phyloP scores from a whole-genome alignment of 2,113 vertebrate species.

The Prinia subflava region DNA sequence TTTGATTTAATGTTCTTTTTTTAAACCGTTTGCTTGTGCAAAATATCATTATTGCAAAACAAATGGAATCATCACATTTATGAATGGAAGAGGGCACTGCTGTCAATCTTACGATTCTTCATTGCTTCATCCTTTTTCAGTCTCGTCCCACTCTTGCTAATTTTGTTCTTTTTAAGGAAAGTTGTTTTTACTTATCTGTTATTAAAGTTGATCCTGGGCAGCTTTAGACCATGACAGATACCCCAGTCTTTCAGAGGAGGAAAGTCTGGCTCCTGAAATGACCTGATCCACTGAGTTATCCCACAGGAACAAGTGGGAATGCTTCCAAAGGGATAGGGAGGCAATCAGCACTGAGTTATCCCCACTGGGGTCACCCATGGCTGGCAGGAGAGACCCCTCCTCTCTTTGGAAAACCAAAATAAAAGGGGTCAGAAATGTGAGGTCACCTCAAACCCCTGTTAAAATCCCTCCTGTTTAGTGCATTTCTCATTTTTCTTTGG shows the following conservation, averaged over 20 bases:
- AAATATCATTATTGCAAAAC: neutral
- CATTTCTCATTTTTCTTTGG: neutral
- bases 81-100: neutral
- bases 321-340: neutral
- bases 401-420: neutral
- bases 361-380: neutral
- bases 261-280: neutral
- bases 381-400: neutral
- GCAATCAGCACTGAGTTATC: fast-evolving
- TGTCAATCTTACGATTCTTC: neutral
- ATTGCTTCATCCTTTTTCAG: neutral
- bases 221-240: neutral
- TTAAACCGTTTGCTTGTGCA: neutral
- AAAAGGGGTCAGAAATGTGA: neutral
- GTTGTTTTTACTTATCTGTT: neutral
- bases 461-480: neutral
- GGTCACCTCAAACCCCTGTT: neutral
- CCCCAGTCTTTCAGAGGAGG: neutral
- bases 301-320: neutral
- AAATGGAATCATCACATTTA: neutral
- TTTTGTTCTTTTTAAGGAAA: neutral
- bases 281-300: neutral
- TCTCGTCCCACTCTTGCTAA: neutral
- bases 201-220: neutral
- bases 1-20: neutral